A percentile compares a stretch with the other conserved stretches of the same genome.
phyloP scores from a whole-genome alignment of 2,797 vertebrate species.

The Lacerta agilis region DNA sequence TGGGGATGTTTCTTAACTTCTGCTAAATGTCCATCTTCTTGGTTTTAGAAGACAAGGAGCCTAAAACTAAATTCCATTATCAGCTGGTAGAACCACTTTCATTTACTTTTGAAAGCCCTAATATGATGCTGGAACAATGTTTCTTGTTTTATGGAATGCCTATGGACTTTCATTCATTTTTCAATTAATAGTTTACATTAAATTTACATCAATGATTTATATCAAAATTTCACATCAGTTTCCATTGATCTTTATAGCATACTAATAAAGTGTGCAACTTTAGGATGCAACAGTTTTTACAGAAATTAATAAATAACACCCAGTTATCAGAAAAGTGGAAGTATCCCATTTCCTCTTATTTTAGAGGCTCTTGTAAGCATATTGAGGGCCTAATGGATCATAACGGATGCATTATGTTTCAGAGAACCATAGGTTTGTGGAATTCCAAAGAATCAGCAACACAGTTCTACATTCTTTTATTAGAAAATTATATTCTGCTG shows the following conservation, averaged over 20 bases:
- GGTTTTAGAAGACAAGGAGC: slow-evolving; percentile 49
- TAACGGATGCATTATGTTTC: background rate
- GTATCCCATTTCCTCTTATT: background rate
- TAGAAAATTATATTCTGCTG: background rate
- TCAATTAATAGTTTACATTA: background rate
- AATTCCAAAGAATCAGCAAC: background rate
- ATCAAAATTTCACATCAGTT: background rate
- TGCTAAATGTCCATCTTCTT: slow-evolving; percentile 25
- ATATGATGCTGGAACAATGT: slow-evolving; percentile 30
- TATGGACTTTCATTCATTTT: background rate
- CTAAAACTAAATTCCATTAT: background rate
- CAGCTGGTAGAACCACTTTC: background rate
- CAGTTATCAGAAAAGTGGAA: background rate
- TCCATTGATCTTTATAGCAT: background rate
- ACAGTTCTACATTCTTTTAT: background rate
- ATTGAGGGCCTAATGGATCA: background rate
- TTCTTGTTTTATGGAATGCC: background rate
- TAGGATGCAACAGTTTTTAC: background rate
- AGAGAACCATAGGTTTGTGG: background rate
- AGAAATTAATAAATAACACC: background rate
- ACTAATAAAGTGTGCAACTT: background rate
- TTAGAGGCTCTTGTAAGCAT: background rate
- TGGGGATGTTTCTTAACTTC: background rate
- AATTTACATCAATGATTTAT: background rate
- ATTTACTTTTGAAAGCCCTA: background rate